Percentiles rank a stretch among this genome's conserved stretches.
These are phyloP conservation scores for Phrynocephalus guinanensis DNA, from an alignment of 2,797 vertebrate genomes.

Conservation along the genomic window DNA sequence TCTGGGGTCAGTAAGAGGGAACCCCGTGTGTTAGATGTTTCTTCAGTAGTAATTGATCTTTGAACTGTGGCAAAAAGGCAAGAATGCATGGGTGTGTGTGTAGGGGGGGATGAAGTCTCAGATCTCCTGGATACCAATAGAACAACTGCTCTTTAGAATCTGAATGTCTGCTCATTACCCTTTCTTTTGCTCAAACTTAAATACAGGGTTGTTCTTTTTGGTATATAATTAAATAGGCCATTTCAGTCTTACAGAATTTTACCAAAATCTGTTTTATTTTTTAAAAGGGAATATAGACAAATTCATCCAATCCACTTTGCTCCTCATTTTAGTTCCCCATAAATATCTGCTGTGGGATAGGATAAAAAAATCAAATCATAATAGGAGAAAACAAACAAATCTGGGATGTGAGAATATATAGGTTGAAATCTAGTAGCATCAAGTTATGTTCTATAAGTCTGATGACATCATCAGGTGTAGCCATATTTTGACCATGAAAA, in stretches of 20 bases:
- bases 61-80: background rate
- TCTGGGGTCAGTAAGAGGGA: background rate
- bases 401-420: background rate
- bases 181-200: background rate
- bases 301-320: background rate
- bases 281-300: background rate
- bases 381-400: background rate
- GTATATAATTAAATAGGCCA: background rate
- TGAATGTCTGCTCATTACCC: background rate
- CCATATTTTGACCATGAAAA: background rate
- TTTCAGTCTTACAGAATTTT: background rate
- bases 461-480: no score
- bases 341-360: background rate
- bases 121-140: background rate
- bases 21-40: background rate
- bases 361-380: background rate
- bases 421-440: no score
- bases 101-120: background rate
- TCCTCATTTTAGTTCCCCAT: conserved; percentile 11
- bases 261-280: background rate
- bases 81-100: background rate
- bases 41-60: background rate
- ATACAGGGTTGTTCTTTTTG: background rate
- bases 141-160: background rate
- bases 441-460: no score